Evolutionary conservation across 2,113 vertebrate genomes (phyloP).

Genomic region (Monopterus albus): DNA sequence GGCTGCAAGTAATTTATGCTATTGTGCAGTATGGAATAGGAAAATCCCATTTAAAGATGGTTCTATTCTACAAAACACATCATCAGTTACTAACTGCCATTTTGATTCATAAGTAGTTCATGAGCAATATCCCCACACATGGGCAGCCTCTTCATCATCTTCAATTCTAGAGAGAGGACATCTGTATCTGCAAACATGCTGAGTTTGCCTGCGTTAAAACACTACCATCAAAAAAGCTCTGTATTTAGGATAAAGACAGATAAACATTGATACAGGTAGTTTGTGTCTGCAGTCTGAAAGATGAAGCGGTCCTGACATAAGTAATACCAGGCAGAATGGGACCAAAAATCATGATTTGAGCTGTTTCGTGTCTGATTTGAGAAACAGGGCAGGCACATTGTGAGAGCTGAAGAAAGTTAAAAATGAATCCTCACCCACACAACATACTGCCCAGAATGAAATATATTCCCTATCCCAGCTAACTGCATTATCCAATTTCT

Average conservation of each 20-base stretch:
- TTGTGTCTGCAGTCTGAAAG: slow-evolving; percentile 3
- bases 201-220: slow-evolving; percentile 23
- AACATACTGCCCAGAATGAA: slow-evolving; percentile 31
- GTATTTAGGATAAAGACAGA: slow-evolving; percentile 25
- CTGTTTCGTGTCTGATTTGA: slow-evolving; percentile 20
- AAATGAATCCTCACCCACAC: neutral
- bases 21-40: slow-evolving; percentile 14
- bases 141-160: slow-evolving; percentile 60
- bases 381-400: slow-evolving; percentile 11
- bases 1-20: slow-evolving; percentile 13
- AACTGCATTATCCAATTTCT: slow-evolving; percentile 50
- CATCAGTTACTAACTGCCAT: slow-evolving; percentile 55
- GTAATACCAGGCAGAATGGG: neutral
- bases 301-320: slow-evolving; percentile 11
- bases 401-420: slow-evolving; percentile 2
- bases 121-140: slow-evolving; percentile 49
- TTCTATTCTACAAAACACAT: slow-evolving; percentile 32
- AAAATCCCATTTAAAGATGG: slow-evolving; percentile 26
- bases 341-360: slow-evolving; percentile 22
- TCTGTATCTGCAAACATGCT: slow-evolving; percentile 55
- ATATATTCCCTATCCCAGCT: slow-evolving; percentile 27
- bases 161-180: slow-evolving; percentile 59
- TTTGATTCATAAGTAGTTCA: slow-evolving; percentile 63
- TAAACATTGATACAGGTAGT: slow-evolving; percentile 25
- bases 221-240: slow-evolving; percentile 23